Conservation (phyloP, 2,113 vertebrate genomes). For the Bujurquina vittata region DNA sequence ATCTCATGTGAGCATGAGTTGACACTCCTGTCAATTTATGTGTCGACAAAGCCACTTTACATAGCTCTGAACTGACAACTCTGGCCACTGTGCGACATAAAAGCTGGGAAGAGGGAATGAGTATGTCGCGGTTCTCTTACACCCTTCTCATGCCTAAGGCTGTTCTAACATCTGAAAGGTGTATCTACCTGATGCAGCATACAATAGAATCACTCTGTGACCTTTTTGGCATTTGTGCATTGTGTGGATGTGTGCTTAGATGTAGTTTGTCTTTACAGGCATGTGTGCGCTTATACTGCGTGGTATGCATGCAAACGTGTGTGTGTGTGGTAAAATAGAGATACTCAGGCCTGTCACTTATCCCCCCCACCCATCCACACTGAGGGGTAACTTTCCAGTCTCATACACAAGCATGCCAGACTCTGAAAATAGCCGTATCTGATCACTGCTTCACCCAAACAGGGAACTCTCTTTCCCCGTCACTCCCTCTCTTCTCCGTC, state of each 20-base stretch:
- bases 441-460: constrained; percentile 81
- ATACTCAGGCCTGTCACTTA: constrained; percentile 71
- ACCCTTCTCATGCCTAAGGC: background rate
- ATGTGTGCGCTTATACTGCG: constrained; percentile 2
- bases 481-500: constrained; percentile 66
- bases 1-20: constrained; percentile 50
- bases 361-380: constrained; percentile 64
- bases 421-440: constrained; percentile 90
- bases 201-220: background rate
- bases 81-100: constrained; percentile 36
- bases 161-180: constrained; percentile 18
- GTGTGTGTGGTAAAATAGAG: constrained; percentile 65
- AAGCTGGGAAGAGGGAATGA: constrained; percentile 11
- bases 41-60: constrained; percentile 53
- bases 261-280: constrained; percentile 6
- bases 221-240: background rate
- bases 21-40: constrained; percentile 53
- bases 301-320: constrained; percentile 7
- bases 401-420: constrained; percentile 78
- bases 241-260: background rate
- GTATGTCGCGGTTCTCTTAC: background rate
- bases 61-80: constrained; percentile 37
- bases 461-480: constrained; percentile 80
- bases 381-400: constrained; percentile 78
- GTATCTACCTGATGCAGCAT: background rate